Base-by-base conservation (phyloP, 2,113 vertebrate genomes). In the Malaclemys terrapin region DNA sequence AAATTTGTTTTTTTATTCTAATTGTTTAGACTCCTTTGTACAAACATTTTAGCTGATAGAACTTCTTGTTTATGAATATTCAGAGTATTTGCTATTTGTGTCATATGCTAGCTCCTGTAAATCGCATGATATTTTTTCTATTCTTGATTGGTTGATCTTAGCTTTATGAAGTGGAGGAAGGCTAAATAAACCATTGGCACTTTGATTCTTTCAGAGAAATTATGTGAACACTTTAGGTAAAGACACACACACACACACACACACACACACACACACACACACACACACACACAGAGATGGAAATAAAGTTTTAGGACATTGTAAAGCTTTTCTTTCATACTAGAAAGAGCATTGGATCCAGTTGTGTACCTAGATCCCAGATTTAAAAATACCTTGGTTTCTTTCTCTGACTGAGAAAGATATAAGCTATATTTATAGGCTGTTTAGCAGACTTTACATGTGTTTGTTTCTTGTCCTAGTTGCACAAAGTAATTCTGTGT, bases 361-460 rank as follows among this genome's bases (percentile, higher is more conserved):
- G 72, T 25, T 76, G 25, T 59, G 17, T 89, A 50, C 38, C 45
- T 59, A 79, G 49, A 62, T 89, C 89, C 56, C 53, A 87, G 49
- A 27, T 81, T 24, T 65, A 72, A 91, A 75, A 84, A 88, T 89
- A 82, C 35, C 56, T 89, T 29, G 8, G 92, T 45, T 86, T 88
- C 62, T 91, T 89, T 75, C 49, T 52, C 29, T 92, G 49, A 52
- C 14, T 2, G 4, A 89, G 62, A 91, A 62, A 53, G 52, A 88
- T 0, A 0, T 80, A 87, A 72, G 56, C 85, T 57, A 1, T 12
- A 82, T 72, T 8, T 53, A 29, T 22, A 50, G 24, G 20, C 85
- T 86, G 24, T 83, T 86, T 76, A 88, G 90, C n/a, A 84, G 80
- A 54, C n/a, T 45, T 76, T 45, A 24, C 72, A 45, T 45, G 20